Base-by-base conservation (phyloP, 1,140 invertebrate species). In the Zaprionus taronus region DNA sequence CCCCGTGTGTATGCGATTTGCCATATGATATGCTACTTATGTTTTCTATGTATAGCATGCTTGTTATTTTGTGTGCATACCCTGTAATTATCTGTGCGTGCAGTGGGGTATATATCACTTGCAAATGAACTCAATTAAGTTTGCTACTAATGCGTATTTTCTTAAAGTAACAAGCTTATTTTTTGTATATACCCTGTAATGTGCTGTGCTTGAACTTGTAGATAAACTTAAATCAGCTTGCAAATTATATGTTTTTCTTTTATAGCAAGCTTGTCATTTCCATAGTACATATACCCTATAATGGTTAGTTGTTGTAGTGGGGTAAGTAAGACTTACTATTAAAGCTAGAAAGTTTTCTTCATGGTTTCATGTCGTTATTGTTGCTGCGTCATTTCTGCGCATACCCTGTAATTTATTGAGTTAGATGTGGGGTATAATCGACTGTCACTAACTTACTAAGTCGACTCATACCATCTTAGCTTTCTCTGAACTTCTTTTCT, bases 11-110 rank as follows among this genome's bases (percentile, higher is more conserved):
- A 6, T 24, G 51, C 24, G 53, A 66, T 31, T 56, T 66, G 5
- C 51, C 9, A 60, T 67, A 17, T 38, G 26, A n/a, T 63, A 62
- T 41, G 51, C 38, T 34, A 44, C 64, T 41, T 41, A 38, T 49
- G 71, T 68, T 55, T 20, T 20, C 47, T 60, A 14, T 36, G 5
- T 20, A 47, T 47, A 14, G 11, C 17, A 34, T 24, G 26, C 9
- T 31, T 28, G 60, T 49, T 49, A 28, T 63, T 63, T 51, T 51
- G 20, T 20, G 7, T 20, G 11, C 7, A 22, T 20, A 49, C 47
- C 47, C 47, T 49, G 47, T 49, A 49, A 49, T 49, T n/a, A 7
- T n/a, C 4, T 11, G 47, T 20, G 1, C 3, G 4, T 22, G 17
- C 2, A 12, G 17, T 22, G 17, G 9, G 47, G 47, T 49, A 12